These are phyloP conservation scores for Coremacera marginata DNA, from an alignment of 2,888 invertebrate genomes.

Conservation along the genomic window DNA sequence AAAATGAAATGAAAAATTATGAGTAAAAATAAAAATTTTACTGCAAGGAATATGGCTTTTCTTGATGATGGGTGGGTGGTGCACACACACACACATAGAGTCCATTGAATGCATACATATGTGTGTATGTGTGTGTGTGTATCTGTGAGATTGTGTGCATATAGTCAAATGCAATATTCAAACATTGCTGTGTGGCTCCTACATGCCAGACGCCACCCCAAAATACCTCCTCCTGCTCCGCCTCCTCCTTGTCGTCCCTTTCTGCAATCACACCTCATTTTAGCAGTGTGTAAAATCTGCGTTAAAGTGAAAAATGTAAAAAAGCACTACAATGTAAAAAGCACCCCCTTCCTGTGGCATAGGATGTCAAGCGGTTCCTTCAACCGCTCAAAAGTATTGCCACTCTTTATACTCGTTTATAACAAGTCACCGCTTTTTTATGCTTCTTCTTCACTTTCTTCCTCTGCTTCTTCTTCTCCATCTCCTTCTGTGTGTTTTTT, in stretches of 20 bases:
- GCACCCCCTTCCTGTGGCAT: background rate
- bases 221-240: background rate
- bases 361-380: constrained; percentile 36
- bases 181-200: constrained; percentile 32
- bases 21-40: constrained; percentile 32
- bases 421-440: background rate
- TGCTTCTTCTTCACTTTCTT: background rate
- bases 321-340: constrained; percentile 1
- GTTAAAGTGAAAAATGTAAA: constrained; percentile 16
- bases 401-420: constrained; percentile 27
- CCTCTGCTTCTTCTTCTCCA: background rate
- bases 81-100: background rate
- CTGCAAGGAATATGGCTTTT: background rate
- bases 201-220: no score
- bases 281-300: no score
- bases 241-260: background rate
- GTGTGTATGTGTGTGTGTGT: constrained; percentile 30
- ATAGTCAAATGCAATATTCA: constrained; percentile 54
- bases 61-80: background rate
- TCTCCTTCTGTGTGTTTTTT: background rate
- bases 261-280: background rate
- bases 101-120: background rate
- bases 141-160: constrained; percentile 45
- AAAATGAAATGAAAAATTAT: constrained; percentile 47
- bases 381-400: background rate